Conservation (phyloP, 2,797 vertebrate species). For the Mus spretus region DNA sequence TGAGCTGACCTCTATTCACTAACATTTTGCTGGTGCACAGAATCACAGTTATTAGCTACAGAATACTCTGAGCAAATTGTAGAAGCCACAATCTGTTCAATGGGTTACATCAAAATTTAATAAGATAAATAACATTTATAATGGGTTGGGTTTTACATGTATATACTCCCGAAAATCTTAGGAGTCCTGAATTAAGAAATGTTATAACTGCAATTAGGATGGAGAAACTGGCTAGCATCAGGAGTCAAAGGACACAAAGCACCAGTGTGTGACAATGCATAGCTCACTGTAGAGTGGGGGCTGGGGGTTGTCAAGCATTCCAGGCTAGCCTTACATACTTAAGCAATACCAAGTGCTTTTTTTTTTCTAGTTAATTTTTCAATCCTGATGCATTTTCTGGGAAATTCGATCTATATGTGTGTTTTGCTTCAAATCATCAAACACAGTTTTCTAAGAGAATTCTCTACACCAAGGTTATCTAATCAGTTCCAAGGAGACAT, state of each 20-base stretch:
- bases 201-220: neutral
- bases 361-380: constrained; percentile 78
- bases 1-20: neutral
- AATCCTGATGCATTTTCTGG: constrained; percentile 73
- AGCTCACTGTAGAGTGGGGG: neutral
- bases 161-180: neutral
- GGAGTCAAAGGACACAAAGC: constrained; percentile 14
- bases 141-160: neutral
- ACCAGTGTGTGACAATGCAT: neutral
- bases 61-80: neutral
- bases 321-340: constrained; percentile 68
- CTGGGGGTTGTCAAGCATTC: constrained; percentile 51
- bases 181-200: neutral
- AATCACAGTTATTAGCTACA: neutral
- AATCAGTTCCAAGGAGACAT: constrained; percentile 58
- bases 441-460: constrained; percentile 76
- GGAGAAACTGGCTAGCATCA: constrained; percentile 8
- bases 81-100: neutral
- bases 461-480: constrained; percentile 64
- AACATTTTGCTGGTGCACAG: neutral
- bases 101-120: neutral
- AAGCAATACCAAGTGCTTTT: constrained; percentile 51
- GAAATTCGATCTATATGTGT: constrained; percentile 80
- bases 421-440: constrained; percentile 79
- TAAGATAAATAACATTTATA: neutral